These are phyloP conservation scores for Chaitophorus viminalis DNA, from an alignment of 2,888 invertebrate species.

Conservation along the genomic window DNA sequence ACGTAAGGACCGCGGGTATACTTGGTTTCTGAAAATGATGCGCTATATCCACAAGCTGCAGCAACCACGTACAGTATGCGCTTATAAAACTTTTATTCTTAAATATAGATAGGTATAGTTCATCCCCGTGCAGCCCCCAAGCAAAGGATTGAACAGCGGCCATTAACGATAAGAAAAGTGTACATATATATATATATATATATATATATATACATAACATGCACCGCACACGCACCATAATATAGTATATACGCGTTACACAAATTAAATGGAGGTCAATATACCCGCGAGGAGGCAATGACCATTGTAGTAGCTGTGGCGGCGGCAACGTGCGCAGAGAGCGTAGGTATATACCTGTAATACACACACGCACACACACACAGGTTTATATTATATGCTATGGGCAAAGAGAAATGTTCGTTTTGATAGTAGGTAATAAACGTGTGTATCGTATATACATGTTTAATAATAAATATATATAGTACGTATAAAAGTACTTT, in stretches of 20 bases:
- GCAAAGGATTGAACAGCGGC: neutral
- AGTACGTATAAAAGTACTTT: constrained; percentile 56
- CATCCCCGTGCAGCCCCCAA: too few species aligned
- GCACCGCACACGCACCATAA: neutral
- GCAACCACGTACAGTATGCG: too few species aligned
- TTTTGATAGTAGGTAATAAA: constrained; percentile 35
- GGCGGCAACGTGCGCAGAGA: constrained; percentile 7
- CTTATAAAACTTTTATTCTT: too few species aligned
- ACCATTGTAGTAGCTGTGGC: constrained; percentile 27
- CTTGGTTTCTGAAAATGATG: too few species aligned
- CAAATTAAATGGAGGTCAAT: constrained; percentile 34
- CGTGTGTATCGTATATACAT: constrained; percentile 18
- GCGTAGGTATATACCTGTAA: constrained; percentile 2
- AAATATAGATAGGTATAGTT: too few species aligned
- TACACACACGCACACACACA: neutral
- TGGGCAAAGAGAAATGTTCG: constrained; percentile 58
- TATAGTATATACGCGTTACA: neutral
- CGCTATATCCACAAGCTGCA: too few species aligned
- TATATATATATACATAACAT: too few species aligned
- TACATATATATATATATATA: too few species aligned
- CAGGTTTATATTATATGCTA: constrained; percentile 24
- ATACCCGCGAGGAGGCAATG: constrained; percentile 37
- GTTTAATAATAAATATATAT: constrained; percentile 27
- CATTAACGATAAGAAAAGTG: neutral
- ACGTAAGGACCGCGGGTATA: too few species aligned